Evolutionary conservation across 2,113 vertebrate genomes (phyloP).

Genomic region (Elgaria multicarinata): DNA sequence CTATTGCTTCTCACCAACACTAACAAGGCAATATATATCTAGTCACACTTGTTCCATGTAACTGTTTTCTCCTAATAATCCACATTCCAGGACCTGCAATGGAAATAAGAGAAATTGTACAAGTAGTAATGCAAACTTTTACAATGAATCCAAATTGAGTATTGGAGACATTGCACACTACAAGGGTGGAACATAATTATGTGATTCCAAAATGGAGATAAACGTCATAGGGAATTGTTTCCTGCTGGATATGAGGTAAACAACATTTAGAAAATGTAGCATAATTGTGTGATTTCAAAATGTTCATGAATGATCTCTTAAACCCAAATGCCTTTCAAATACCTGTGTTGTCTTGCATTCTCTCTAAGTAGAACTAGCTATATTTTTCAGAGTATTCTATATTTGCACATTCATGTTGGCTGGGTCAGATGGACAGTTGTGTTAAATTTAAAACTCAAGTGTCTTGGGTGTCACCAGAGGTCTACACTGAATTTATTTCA

Average conservation of each 20-base stretch:
- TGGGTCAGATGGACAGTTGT: too few relatives aligned
- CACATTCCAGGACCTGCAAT: background rate
- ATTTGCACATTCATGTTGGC: too few relatives aligned
- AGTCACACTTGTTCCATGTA: background rate
- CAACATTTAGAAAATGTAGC: background rate
- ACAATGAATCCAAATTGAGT: conserved; percentile 3
- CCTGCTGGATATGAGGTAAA: background rate
- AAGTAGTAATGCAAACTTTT: conserved; percentile 8
- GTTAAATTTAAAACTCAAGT: background rate
- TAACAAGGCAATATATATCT: background rate
- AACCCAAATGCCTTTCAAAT: conserved; percentile 21
- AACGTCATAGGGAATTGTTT: background rate
- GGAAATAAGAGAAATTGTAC: background rate
- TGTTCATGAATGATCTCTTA: conserved; percentile 26
- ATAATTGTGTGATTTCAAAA: accelerated
- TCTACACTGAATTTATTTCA: background rate
- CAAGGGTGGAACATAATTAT: background rate
- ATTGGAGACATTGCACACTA: background rate
- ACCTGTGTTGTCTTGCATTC: conserved; percentile 17
- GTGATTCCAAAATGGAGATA: conserved; percentile 9
- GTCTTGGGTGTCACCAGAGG: background rate
- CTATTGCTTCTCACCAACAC: conserved; percentile 1
- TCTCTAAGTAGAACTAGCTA: background rate
- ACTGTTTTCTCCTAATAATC: conserved; percentile 13
- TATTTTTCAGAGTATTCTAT: conserved; percentile 35